These are phyloP conservation scores for Acanthoscelides obtectus DNA, from an alignment of 2,888 invertebrate species.

Conservation along the genomic window DNA sequence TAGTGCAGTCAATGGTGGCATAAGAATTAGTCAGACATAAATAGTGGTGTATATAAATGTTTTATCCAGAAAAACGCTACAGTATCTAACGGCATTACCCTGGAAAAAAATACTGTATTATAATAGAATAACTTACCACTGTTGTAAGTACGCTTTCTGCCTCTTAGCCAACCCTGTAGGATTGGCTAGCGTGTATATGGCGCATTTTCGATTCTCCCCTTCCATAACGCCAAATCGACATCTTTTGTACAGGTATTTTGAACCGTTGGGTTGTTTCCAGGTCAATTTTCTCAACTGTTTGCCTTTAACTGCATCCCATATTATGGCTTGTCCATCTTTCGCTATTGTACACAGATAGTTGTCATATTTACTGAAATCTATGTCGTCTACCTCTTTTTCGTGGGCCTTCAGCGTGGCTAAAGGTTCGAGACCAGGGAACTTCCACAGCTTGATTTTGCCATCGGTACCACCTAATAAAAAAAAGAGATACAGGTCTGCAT, in stretches of 20 bases:
- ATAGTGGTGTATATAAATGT: too few species aligned
- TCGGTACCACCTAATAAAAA: conserved; percentile 71
- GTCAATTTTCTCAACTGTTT: conserved; percentile 64
- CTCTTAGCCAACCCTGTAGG: conserved; percentile 68
- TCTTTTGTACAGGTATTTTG: conserved; percentile 78
- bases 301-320: conserved; percentile 72
- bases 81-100: too few species aligned
- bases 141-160: conserved; percentile 70
- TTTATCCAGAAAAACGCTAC: too few species aligned
- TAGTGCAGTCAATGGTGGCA: too few species aligned
- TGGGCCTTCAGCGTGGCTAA: conserved; percentile 72
- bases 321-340: conserved; percentile 76
- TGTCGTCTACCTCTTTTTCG: conserved; percentile 87
- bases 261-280: conserved; percentile 71
- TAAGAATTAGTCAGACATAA: too few species aligned
- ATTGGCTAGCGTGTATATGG: conserved; percentile 77
- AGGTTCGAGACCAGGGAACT: conserved; percentile 74
- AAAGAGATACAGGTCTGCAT: too few species aligned
- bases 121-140: conserved; percentile 54
- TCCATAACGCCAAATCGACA: conserved; percentile 76
- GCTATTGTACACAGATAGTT: conserved; percentile 76
- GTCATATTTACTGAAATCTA: conserved; percentile 83
- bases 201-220: conserved; percentile 58
- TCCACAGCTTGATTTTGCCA: conserved; percentile 82
- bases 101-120: neutral